phyloP scores from a whole-genome alignment of 2,888 invertebrate species.

The Mactromeris polynyma region DNA sequence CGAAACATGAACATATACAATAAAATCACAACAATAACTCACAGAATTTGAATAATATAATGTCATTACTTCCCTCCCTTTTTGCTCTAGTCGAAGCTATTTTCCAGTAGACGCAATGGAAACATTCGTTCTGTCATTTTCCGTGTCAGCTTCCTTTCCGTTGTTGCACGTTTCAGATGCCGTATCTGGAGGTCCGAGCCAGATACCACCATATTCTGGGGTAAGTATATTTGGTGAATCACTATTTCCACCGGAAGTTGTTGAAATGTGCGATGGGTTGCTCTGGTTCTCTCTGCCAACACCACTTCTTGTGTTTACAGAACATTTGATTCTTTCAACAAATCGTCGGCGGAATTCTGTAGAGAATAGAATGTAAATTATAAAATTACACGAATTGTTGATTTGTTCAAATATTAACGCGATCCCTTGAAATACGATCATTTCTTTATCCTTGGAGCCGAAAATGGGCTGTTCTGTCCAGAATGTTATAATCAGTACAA shows the following conservation, averaged over 20 bases:
- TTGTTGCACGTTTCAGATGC: too few species aligned
- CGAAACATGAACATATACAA: too few species aligned
- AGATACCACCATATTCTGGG: not conserved
- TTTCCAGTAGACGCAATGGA: too few species aligned
- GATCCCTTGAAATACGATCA: slow-evolving; percentile 37
- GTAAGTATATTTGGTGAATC: not conserved
- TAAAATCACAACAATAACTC: too few species aligned
- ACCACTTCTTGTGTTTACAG: not conserved
- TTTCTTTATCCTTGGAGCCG: slow-evolving; percentile 29
- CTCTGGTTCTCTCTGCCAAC: not conserved
- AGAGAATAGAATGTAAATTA: slow-evolving; percentile 44
- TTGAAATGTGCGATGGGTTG: not conserved
- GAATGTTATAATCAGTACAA: slow-evolving; percentile 45
- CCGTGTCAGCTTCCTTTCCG: too few species aligned
- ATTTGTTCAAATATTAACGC: slow-evolving; percentile 51
- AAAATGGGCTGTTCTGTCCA: slow-evolving; percentile 54
- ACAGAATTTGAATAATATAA: too few species aligned
- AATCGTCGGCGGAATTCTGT: slow-evolving; percentile 41
- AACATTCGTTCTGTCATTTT: too few species aligned
- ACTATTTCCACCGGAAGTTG: not conserved
- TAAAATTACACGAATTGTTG: slow-evolving; percentile 53
- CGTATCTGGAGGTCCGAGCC: not conserved
- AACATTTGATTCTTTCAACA: slow-evolving; percentile 27
- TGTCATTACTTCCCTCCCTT: too few species aligned
- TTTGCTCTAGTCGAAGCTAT: too few species aligned